A percentile compares a stretch with the other conserved stretches of the same genome.
Conservation (phyloP, 2,797 vertebrate genomes). For the Periophthalmus magnuspinnatus region DNA sequence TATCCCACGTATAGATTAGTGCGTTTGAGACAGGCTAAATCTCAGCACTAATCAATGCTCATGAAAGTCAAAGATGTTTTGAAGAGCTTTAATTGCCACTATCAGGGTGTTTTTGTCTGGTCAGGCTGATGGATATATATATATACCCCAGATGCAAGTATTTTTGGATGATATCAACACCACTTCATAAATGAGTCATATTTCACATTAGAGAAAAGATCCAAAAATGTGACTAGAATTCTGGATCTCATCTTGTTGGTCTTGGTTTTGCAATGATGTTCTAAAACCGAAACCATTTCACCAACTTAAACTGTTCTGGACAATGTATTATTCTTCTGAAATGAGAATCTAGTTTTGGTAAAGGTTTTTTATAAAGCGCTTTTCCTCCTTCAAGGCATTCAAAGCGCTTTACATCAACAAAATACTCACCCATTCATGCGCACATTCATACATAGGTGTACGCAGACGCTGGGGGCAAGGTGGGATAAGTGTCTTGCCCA, state of each 20-base stretch:
- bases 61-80: constrained; percentile 28
- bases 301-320: too few relatives aligned
- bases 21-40: neutral
- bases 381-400: too few relatives aligned
- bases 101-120: constrained; percentile 22
- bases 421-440: too few relatives aligned
- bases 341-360: too few relatives aligned
- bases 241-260: neutral
- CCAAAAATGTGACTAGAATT: neutral
- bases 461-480: too few relatives aligned
- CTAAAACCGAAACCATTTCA: too few relatives aligned
- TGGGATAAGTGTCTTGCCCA: too few relatives aligned
- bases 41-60: constrained; percentile 23
- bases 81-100: constrained; percentile 32
- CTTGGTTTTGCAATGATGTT: too few relatives aligned
- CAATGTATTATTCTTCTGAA: too few relatives aligned
- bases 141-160: neutral
- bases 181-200: constrained; percentile 3
- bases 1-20: constrained; percentile 10
- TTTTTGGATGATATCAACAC: constrained; percentile 24
- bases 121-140: constrained; percentile 17
- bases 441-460: too few relatives aligned
- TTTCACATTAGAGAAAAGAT: constrained; percentile 2
- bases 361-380: too few relatives aligned
- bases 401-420: too few relatives aligned